Percentiles rank a stretch among this genome's conserved stretches.
Evolutionary conservation across 1,140 invertebrate genomes (phyloP).

Genomic region (Drosophila bifasciata): DNA sequence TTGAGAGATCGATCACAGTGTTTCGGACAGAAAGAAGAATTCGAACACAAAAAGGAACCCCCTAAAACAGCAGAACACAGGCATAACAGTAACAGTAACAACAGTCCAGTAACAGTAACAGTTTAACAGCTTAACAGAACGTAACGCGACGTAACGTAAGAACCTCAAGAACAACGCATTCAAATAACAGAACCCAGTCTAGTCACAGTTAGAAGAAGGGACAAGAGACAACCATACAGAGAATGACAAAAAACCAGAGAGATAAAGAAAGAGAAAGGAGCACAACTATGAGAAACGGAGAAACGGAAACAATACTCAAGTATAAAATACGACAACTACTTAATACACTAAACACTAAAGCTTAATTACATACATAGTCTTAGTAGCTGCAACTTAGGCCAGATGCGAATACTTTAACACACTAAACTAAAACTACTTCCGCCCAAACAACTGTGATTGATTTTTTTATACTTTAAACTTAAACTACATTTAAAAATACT

Average conservation of each 20-base stretch:
- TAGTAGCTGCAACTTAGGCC: constrained; percentile 60
- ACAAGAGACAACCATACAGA: constrained; percentile 37
- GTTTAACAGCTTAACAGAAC: constrained; percentile 6
- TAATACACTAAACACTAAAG: constrained; percentile 50
- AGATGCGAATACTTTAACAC: constrained; percentile 72
- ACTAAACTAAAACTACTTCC: constrained; percentile 65
- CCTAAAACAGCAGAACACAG: constrained; percentile 14
- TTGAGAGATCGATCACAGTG: constrained; percentile 63
- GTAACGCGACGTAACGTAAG: constrained; percentile 19
- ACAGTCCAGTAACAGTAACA: not conserved
- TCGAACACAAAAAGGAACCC: constrained; percentile 4
- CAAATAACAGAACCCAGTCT: constrained; percentile 75
- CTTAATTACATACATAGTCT: constrained; percentile 51
- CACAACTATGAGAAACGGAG: constrained; percentile 33
- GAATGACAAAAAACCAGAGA: constrained; percentile 39
- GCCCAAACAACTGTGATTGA: constrained; percentile 84
- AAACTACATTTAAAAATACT: constrained; percentile 63
- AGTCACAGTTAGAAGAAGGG: constrained; percentile 59
- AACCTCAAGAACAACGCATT: constrained; percentile 65
- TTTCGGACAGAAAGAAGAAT: constrained; percentile 43
- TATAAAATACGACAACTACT: constrained; percentile 80
- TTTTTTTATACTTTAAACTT: constrained; percentile 72
- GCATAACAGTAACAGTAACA: not conserved
- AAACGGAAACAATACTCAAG: constrained; percentile 80
- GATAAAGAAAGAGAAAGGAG: constrained; percentile 35